Conservation (phyloP, 1,140 invertebrate species). For the Drosophila albomicans region DNA sequence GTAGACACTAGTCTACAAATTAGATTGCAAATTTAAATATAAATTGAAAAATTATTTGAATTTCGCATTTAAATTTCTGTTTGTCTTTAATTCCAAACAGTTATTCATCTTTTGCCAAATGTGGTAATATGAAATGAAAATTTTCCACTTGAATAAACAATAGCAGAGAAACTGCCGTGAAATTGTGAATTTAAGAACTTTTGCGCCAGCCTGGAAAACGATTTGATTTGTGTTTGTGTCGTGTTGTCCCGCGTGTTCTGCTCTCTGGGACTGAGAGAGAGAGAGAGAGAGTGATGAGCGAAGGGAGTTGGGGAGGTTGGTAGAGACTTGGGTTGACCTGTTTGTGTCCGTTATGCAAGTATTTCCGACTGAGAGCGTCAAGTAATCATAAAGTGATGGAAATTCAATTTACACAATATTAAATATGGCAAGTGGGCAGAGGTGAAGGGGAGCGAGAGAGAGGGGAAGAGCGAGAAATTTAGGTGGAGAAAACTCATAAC, state of each 20-base stretch:
- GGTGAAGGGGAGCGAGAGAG: background rate
- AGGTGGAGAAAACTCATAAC: conserved; percentile 3
- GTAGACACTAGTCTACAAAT: no score
- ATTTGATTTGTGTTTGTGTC: conserved; percentile 30
- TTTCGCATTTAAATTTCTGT: background rate
- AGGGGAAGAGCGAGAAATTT: background rate
- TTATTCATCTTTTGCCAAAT: background rate
- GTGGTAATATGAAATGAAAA: conserved; percentile 25
- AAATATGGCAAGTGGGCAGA: conserved; percentile 67
- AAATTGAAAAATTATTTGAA: background rate
- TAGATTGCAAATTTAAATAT: background rate
- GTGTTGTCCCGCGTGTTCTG: background rate
- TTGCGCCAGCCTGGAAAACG: conserved; percentile 8
- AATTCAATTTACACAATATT: conserved; percentile 82
- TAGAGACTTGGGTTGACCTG: background rate
- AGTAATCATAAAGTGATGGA: conserved; percentile 83
- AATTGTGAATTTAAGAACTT: background rate
- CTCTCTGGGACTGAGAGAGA: background rate
- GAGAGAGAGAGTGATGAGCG: no score
- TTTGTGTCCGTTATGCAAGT: conserved; percentile 38
- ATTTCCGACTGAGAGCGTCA: conserved; percentile 70
- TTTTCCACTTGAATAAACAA: conserved; percentile 29
- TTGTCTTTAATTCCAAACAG: background rate
- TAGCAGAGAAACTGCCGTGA: background rate
- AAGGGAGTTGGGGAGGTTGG: no score